A percentile compares a stretch with the other conserved stretches of the same genome.
These are phyloP conservation scores for Macrotus californicus DNA, from an alignment of 2,113 vertebrate species.

Conservation along the genomic window DNA sequence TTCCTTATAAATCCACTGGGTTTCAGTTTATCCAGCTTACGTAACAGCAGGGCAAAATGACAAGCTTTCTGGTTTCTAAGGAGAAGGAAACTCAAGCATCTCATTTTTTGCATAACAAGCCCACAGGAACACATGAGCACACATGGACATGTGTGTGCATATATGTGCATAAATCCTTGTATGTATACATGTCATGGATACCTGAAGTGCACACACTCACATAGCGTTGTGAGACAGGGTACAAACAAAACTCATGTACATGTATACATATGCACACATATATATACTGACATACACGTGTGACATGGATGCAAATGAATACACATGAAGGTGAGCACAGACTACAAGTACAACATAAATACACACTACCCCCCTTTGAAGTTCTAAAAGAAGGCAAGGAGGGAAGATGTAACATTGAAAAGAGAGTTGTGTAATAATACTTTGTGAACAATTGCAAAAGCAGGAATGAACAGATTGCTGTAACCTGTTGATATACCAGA, in stretches of 20 bases:
- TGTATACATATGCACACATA: neutral
- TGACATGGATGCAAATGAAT: neutral
- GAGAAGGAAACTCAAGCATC: constrained; percentile 16
- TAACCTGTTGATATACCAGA: neutral
- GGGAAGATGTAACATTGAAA: neutral
- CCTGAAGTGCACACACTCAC: neutral
- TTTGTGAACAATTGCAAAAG: neutral
- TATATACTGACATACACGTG: neutral
- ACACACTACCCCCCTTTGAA: neutral
- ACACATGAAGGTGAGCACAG: neutral
- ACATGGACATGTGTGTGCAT: neutral
- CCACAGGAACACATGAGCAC: neutral
- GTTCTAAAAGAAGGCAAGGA: neutral
- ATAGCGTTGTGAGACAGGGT: neutral
- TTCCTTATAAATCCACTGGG: constrained; percentile 10
- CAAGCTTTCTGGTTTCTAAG: neutral
- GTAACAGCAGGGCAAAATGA: neutral
- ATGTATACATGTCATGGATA: neutral
- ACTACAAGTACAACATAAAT: neutral
- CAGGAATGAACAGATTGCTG: neutral
- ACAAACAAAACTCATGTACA: neutral
- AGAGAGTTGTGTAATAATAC: neutral
- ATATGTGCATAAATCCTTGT: too few species aligned
- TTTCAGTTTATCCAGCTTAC: neutral
- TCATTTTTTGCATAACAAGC: neutral